A percentile compares a stretch with the other conserved stretches of the same genome.
These are phyloP conservation scores for Neoaliturus tenellus DNA, from an alignment of 2,888 invertebrate genomes.

Conservation along the genomic window DNA sequence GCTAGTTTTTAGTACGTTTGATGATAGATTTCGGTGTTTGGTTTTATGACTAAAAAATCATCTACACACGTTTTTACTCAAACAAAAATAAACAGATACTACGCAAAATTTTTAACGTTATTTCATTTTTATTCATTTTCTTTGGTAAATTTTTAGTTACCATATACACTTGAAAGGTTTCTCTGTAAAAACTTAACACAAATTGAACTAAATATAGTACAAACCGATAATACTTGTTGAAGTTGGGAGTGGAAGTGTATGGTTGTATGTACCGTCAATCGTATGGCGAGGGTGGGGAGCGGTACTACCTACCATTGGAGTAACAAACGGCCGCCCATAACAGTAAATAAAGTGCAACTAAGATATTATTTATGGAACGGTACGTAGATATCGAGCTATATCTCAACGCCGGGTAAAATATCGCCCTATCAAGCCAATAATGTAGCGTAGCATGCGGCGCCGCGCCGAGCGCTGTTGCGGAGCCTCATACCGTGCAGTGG, in stretches of 20 bases:
- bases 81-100: no score
- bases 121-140: no score
- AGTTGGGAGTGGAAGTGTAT: not conserved
- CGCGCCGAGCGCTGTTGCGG: not conserved
- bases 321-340: slow-evolving; percentile 52
- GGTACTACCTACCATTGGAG: slow-evolving; percentile 37
- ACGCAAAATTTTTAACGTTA: no score
- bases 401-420: slow-evolving; percentile 57
- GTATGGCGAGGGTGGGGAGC: not conserved
- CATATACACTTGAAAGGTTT: no score
- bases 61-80: no score
- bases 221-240: not conserved
- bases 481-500: not conserved
- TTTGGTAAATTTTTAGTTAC: no score
- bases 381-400: slow-evolving; percentile 57
- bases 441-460: slow-evolving; percentile 35
- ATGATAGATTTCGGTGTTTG: no score
- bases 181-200: not conserved
- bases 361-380: slow-evolving; percentile 57
- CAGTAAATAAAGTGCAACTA: slow-evolving; percentile 55
- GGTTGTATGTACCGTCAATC: no score
- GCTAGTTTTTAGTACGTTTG: no score
- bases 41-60: no score
- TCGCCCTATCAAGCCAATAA: slow-evolving; percentile 56
- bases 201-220: not conserved